Percentiles rank a stretch among this genome's conserved stretches.
Evolutionary conservation across 2,888 invertebrate genomes (phyloP).

Genomic region (Poecilobothrus nobilitatus): DNA sequence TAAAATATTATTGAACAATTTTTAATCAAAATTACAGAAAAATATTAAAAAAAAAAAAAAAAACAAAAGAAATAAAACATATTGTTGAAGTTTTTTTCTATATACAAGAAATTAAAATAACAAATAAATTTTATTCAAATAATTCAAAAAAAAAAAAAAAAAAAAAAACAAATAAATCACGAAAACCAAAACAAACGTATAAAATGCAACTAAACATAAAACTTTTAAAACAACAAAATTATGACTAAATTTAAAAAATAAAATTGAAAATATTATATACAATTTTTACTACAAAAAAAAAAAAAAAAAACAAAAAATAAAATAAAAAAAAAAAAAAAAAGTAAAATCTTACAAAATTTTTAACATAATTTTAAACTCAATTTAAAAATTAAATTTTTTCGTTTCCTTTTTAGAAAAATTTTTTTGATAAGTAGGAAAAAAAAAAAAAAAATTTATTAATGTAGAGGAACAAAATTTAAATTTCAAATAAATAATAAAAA

Average conservation of each 20-base stretch:
- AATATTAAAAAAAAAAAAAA: too few species aligned
- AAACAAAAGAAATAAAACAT: constrained; percentile 11
- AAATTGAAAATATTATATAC: constrained; percentile 7
- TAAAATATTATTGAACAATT: too few species aligned
- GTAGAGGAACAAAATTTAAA: neutral
- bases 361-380: too few species aligned
- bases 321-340: constrained; percentile 11
- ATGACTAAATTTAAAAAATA: constrained; percentile 12
- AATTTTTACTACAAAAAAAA: constrained; percentile 8
- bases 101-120: constrained; percentile 21
- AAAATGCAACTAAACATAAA: too few species aligned
- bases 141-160: constrained; percentile 17
- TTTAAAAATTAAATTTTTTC: constrained; percentile 18
- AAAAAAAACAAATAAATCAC: constrained; percentile 15
- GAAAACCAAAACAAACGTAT: too few species aligned
- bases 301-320: constrained; percentile 11
- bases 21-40: too few species aligned
- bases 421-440: neutral
- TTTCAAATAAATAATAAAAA: neutral
- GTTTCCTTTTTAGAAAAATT: neutral
- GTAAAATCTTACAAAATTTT: constrained; percentile 12
- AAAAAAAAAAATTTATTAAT: too few species aligned
- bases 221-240: constrained; percentile 12
- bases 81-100: constrained; percentile 12
- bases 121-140: too few species aligned